Conservation (phyloP, 2,797 vertebrate genomes). For the Sternarchorhynchus goeldii region DNA sequence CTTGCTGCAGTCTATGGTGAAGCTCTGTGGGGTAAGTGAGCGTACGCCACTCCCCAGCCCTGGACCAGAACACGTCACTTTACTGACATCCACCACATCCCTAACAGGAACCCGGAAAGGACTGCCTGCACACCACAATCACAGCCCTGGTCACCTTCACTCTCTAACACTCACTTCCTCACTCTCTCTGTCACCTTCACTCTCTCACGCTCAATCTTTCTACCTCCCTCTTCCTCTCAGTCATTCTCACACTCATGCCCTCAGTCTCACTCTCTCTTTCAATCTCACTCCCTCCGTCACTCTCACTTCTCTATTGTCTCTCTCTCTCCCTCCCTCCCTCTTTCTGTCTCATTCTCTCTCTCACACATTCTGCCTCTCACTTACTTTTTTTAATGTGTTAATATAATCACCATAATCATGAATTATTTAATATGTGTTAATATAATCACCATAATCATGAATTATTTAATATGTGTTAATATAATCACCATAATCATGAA, state of each 20-base stretch:
- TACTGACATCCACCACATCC: conserved; percentile 89
- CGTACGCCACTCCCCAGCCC: conserved; percentile 87
- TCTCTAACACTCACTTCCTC: neutral
- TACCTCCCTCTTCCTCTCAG: too few relatives aligned
- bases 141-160: too few relatives aligned
- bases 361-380: too few relatives aligned
- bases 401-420: neutral
- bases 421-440: neutral
- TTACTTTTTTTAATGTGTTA: too few relatives aligned
- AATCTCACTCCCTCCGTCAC: too few relatives aligned
- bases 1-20: conserved; percentile 86
- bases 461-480: neutral
- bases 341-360: too few relatives aligned
- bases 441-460: neutral
- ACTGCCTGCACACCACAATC: conserved; percentile 76
- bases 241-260: too few relatives aligned
- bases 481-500: neutral
- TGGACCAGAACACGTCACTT: conserved; percentile 92
- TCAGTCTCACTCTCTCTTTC: neutral
- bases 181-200: too few relatives aligned
- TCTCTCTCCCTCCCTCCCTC: too few relatives aligned
- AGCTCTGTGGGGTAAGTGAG: conserved; percentile 88
- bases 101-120: conserved; percentile 91
- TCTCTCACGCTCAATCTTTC: too few relatives aligned
- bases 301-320: too few relatives aligned